Percentiles rank a stretch among this genome's conserved stretches.
Evolutionary conservation across 2,888 invertebrate species (phyloP).

Genomic region (Hipparchia sbordonii): DNA sequence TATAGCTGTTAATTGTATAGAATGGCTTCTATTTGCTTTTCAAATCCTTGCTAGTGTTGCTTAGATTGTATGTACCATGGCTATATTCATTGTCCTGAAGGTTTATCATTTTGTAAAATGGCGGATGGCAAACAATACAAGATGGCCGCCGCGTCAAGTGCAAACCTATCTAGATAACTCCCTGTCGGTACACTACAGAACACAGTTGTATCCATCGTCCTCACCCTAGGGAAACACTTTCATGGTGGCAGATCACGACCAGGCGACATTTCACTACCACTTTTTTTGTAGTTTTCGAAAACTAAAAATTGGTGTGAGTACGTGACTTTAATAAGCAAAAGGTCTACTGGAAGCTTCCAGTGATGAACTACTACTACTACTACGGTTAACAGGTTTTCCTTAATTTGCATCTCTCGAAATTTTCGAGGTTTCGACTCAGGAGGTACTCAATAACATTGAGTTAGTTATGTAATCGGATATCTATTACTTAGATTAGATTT

Average conservation of each 20-base stretch:
- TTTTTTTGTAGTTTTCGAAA: not conserved
- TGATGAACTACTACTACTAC: too few species aligned
- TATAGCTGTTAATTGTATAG: too few species aligned
- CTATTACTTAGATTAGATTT: too few species aligned
- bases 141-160: constrained; percentile 51
- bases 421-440: not conserved
- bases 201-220: constrained; percentile 78
- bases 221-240: constrained; percentile 70
- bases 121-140: constrained; percentile 38
- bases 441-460: too few species aligned
- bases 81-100: not conserved
- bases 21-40: too few species aligned
- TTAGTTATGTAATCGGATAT: too few species aligned
- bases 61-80: not conserved
- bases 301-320: not conserved
- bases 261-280: not conserved
- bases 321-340: not conserved
- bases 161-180: constrained; percentile 75
- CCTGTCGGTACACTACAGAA: constrained; percentile 80
- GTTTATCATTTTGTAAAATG: constrained; percentile 26
- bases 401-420: not conserved
- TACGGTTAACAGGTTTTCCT: not conserved
- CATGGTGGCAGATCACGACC: constrained; percentile 52
- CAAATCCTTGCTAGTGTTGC: too few species aligned
- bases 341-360: too few species aligned